Conservation (phyloP, 2,797 vertebrate genomes). For the Neosalanx taihuensis region DNA sequence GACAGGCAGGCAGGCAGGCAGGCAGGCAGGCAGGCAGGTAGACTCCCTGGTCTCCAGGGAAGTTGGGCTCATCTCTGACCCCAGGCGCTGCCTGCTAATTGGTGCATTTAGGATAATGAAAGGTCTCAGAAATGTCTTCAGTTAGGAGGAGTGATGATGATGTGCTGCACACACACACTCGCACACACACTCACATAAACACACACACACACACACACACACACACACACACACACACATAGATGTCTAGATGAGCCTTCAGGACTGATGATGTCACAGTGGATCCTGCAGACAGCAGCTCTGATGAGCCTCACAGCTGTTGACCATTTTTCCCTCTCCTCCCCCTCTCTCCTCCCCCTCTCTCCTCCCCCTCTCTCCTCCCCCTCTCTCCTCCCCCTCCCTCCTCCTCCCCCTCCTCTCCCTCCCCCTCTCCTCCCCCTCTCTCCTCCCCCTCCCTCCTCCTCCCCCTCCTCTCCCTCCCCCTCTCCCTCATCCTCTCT, state of each 20-base stretch:
- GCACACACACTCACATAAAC: too few relatives aligned
- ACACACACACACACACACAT: too few relatives aligned
- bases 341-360: conserved; percentile 12
- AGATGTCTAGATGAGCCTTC: too few relatives aligned
- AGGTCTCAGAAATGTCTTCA: conserved; percentile 62
- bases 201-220: too few relatives aligned
- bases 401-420: too few relatives aligned
- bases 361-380: too few relatives aligned
- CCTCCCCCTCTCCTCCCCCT: too few relatives aligned
- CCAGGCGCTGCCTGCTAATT: conserved; percentile 66
- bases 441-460: too few relatives aligned
- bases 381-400: too few relatives aligned
- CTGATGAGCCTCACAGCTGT: conserved; percentile 51
- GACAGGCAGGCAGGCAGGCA: neutral
- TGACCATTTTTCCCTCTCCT: conserved; percentile 49
- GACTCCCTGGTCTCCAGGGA: conserved; percentile 67
- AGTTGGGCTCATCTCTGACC: conserved; percentile 15
- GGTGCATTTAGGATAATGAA: conserved; percentile 65
- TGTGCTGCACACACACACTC: too few relatives aligned
- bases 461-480: neutral
- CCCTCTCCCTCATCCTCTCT: neutral
- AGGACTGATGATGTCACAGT: conserved; percentile 43
- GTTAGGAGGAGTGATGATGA: conserved; percentile 49
- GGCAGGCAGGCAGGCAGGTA: neutral
- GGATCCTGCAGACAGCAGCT: conserved; percentile 30